phyloP scores from a whole-genome alignment of 2,113 vertebrate genomes.

The Taxidea taxus region DNA sequence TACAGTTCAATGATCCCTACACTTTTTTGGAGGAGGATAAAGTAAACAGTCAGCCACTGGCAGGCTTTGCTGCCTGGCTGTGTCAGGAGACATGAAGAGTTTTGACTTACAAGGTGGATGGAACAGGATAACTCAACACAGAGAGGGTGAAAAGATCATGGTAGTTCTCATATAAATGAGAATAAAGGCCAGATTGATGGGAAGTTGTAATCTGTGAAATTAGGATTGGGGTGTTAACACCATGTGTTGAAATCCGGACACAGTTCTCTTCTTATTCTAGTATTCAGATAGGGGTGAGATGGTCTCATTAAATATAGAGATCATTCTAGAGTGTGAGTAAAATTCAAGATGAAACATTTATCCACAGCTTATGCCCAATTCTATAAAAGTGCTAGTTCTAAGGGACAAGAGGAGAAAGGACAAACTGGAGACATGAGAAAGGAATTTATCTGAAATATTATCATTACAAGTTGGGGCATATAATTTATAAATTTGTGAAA shows the following conservation, averaged over 20 bases:
- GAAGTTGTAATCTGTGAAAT: background rate
- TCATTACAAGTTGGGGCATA: background rate
- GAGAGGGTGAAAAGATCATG: background rate
- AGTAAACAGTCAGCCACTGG: background rate
- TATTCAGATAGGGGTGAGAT: background rate
- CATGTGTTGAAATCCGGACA: background rate
- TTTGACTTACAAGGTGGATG: background rate
- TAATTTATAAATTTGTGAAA: background rate
- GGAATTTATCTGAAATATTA: background rate
- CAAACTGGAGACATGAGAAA: background rate
- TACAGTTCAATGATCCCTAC: constrained; percentile 38
- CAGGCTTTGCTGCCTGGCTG: background rate
- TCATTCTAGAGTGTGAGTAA: background rate
- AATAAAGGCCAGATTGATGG: background rate
- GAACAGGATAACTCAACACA: background rate
- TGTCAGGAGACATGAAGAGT: background rate
- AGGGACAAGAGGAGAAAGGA: background rate
- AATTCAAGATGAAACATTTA: background rate
- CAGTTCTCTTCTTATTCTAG: background rate
- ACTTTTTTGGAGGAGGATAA: background rate
- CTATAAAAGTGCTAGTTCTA: background rate
- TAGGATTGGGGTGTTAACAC: background rate
- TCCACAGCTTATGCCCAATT: background rate
- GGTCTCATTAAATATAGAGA: background rate
- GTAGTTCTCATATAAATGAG: background rate